Evolutionary conservation across 1,140 invertebrate species (phyloP).

Genomic region (Formica selysi): DNA sequence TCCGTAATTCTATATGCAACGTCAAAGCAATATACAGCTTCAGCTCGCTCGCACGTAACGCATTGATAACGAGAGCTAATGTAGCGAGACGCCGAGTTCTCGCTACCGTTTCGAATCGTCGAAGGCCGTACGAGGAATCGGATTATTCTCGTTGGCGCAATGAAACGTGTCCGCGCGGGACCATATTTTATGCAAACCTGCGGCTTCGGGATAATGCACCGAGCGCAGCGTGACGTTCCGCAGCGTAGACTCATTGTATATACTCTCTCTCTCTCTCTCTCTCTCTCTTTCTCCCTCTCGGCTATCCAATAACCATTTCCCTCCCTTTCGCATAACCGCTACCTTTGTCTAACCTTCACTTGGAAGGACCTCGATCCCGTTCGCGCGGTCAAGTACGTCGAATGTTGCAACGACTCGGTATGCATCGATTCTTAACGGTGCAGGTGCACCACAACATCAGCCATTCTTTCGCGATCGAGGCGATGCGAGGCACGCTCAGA

Average conservation of each 20-base stretch:
- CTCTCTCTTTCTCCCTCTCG: constrained; percentile 14
- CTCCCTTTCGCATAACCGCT: constrained; percentile 73
- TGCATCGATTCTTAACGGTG: constrained; percentile 63
- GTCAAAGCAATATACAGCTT: constrained; percentile 60
- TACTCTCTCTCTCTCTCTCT: background rate
- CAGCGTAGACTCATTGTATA: constrained; percentile 67
- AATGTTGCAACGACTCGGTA: constrained; percentile 48
- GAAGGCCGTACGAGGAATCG: constrained; percentile 62
- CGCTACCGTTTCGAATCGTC: constrained; percentile 55
- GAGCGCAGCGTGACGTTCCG: constrained; percentile 70
- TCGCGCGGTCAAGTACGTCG: constrained; percentile 62
- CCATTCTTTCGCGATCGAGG: constrained; percentile 42
- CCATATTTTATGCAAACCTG: constrained; percentile 76
- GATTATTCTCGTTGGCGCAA: constrained; percentile 75
- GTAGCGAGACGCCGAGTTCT: constrained; percentile 59
- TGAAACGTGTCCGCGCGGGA: constrained; percentile 75
- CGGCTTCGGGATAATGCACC: constrained; percentile 71
- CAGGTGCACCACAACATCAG: constrained; percentile 45
- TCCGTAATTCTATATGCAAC: constrained; percentile 5
- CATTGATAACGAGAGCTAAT: constrained; percentile 73
- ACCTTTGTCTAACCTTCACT: constrained; percentile 75
- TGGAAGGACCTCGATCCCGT: constrained; percentile 73
- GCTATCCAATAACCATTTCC: constrained; percentile 71
- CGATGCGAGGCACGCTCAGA: constrained; percentile 27
- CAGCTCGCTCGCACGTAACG: constrained; percentile 65